These are phyloP conservation scores for Colletes collaris DNA, from an alignment of 2,888 invertebrate species.

Conservation along the genomic window DNA sequence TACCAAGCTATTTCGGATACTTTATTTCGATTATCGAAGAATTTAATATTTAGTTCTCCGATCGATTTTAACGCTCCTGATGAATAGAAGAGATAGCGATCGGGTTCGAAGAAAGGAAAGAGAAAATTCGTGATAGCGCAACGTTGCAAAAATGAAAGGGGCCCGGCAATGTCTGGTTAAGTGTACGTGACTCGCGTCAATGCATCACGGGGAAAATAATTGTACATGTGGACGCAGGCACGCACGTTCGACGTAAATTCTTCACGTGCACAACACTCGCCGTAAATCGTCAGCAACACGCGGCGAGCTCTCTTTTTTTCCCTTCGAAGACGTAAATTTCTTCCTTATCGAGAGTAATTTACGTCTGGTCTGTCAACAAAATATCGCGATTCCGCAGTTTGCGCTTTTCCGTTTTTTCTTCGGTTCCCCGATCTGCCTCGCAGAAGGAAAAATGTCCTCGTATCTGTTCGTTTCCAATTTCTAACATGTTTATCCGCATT, in stretches of 20 bases:
- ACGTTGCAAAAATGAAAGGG: constrained; percentile 22
- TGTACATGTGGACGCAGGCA: constrained; percentile 59
- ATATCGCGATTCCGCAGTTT: constrained; percentile 32
- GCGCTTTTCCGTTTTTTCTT: constrained; percentile 39
- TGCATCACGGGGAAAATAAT: constrained; percentile 62
- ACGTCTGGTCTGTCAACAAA: constrained; percentile 51
- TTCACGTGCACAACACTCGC: constrained; percentile 55
- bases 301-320: constrained; percentile 50
- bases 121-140: constrained; percentile 21
- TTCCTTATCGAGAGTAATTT: constrained; percentile 64
- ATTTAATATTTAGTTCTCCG: too few relatives aligned
- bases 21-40: background rate
- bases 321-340: constrained; percentile 51
- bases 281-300: constrained; percentile 63
- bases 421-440: background rate
- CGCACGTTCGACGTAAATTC: constrained; percentile 66
- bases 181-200: constrained; percentile 62
- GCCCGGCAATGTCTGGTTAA: constrained; percentile 30
- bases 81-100: background rate
- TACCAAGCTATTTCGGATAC: constrained; percentile 27
- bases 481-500: too few relatives aligned
- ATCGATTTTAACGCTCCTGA: background rate
- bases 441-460: background rate
- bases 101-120: background rate
- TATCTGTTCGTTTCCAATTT: background rate